A percentile compares a stretch with the other conserved stretches of the same genome.
phyloP scores from a whole-genome alignment of 2,797 vertebrate genomes.

The Myiothlypis chrysogaster region DNA sequence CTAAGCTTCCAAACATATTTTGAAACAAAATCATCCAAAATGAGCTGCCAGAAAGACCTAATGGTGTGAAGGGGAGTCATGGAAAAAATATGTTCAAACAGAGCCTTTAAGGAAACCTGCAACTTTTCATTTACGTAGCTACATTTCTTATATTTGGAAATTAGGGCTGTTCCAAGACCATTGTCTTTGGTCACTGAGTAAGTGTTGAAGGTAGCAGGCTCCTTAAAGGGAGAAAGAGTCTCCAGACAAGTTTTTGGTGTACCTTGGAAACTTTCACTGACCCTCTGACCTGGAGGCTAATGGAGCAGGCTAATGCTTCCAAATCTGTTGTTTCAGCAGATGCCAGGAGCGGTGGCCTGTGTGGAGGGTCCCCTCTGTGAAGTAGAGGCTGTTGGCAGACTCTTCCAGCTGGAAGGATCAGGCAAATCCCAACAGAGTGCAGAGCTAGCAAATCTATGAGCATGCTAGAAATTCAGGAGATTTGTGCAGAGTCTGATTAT shows the following conservation, averaged over 20 bases:
- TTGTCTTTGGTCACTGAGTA: neutral
- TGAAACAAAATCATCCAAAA: slow-evolving; percentile 31
- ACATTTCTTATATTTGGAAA: neutral
- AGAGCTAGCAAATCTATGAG: neutral
- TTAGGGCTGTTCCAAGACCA: neutral
- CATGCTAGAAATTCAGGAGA: neutral
- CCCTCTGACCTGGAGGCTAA: neutral
- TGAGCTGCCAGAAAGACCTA: slow-evolving; percentile 16
- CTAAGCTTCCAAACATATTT: slow-evolving; percentile 46
- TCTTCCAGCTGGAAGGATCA: neutral
- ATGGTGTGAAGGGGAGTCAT: neutral
- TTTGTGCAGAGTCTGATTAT: neutral
- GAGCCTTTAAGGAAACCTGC: neutral
- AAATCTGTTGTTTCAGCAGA: neutral
- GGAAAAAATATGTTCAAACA: neutral
- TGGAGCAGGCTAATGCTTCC: neutral
- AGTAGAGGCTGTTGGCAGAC: neutral
- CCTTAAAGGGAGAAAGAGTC: neutral
- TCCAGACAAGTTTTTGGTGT: neutral
- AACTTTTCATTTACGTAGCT: neutral
- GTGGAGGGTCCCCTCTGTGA: neutral
- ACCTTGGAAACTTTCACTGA: neutral
- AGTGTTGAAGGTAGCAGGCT: neutral
- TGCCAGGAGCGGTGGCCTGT: neutral
- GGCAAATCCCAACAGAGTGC: neutral